Conservation (phyloP, 2,888 invertebrate species). For the Clitarchus hookeri region DNA sequence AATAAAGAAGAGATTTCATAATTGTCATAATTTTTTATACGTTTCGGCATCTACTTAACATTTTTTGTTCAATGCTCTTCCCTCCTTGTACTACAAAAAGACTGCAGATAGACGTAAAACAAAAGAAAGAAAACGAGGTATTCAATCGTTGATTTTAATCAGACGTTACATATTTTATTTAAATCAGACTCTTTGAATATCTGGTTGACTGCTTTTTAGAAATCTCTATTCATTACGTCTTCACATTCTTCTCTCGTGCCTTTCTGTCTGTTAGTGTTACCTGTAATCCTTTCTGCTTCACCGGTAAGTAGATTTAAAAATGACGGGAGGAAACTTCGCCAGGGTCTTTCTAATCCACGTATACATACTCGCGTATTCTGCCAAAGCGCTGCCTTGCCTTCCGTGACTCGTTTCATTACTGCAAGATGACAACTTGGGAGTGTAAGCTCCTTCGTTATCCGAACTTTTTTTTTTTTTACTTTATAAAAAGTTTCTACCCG, state of each 20-base stretch:
- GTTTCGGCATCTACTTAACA: too few species aligned
- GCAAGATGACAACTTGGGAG: background rate
- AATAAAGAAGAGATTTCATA: too few species aligned
- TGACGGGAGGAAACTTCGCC: background rate
- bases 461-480: background rate
- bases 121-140: too few species aligned
- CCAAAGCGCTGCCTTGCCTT: background rate
- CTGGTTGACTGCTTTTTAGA: background rate
- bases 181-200: too few species aligned
- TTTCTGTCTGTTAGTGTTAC: background rate
- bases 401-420: background rate
- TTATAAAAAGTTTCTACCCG: background rate
- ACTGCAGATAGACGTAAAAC: too few species aligned
- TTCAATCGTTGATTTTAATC: too few species aligned
- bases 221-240: background rate
- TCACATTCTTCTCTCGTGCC: background rate
- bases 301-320: background rate
- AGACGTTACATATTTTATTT: too few species aligned
- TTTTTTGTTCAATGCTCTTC: too few species aligned
- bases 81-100: too few species aligned
- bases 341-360: background rate
- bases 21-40: too few species aligned
- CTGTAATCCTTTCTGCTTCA: background rate
- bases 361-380: background rate
- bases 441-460: constrained; percentile 9